These are phyloP conservation scores for Phyllotis vaccarum DNA, from an alignment of 2,797 vertebrate genomes.

Conservation along the genomic window DNA sequence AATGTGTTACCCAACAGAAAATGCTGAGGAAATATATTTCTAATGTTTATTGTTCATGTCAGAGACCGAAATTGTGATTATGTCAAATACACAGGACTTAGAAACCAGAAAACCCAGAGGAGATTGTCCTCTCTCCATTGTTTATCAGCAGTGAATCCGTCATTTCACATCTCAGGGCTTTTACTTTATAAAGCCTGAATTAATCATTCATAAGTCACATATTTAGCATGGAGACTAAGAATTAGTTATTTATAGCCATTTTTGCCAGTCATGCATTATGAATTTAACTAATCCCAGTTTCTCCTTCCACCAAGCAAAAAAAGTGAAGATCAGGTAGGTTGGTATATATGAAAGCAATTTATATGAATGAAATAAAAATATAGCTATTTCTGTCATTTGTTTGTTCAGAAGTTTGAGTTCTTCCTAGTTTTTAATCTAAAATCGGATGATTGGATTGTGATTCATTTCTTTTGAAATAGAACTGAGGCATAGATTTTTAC, in stretches of 20 bases:
- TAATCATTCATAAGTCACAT: conserved; percentile 19
- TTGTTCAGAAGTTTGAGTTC: neutral
- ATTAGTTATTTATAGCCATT: neutral
- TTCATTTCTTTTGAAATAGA: conserved; percentile 4
- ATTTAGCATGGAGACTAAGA: neutral
- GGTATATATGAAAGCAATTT: neutral
- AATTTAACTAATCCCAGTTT: neutral
- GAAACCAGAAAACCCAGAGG: neutral
- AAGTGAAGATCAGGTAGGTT: neutral
- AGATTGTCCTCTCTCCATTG: neutral
- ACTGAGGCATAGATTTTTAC: neutral
- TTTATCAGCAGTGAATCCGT: neutral
- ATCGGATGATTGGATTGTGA: neutral
- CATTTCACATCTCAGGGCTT: neutral
- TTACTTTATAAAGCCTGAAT: conserved; percentile 13
- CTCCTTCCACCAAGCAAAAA: neutral
- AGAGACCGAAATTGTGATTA: conserved; percentile 31
- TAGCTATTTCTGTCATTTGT: conserved; percentile 1
- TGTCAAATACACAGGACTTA: neutral
- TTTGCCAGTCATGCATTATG: neutral
- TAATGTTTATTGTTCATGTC: neutral
- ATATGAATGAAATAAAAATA: conserved; percentile 31
- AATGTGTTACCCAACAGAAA: conserved; percentile 66
- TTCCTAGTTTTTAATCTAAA: neutral
- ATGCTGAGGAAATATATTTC: conserved; percentile 56